phyloP scores from a whole-genome alignment of 1,140 invertebrate genomes.

The Drosophila tropicalis region DNA sequence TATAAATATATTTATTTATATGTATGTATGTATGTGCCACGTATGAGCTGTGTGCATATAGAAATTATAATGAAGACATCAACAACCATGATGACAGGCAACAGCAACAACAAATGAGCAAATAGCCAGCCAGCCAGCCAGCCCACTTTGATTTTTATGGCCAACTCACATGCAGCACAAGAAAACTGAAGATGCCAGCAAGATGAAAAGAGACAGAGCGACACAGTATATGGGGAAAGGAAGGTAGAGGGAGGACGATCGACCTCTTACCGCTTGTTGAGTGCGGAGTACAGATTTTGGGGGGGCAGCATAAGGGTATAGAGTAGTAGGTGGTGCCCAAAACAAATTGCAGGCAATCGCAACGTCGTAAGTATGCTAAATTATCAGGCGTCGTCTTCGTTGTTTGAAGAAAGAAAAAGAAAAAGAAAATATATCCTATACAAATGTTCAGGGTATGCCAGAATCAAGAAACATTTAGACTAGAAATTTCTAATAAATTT shows the following conservation, averaged over 20 bases:
- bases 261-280: slow-evolving; percentile 62
- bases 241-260: slow-evolving; percentile 33
- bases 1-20: slow-evolving; percentile 16
- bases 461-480: background rate
- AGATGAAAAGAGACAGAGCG: background rate
- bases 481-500: too few relatives aligned
- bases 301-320: slow-evolving; percentile 10
- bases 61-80: slow-evolving; percentile 80
- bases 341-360: slow-evolving; percentile 78
- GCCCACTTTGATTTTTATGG: slow-evolving; percentile 80
- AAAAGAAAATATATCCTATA: slow-evolving; percentile 28
- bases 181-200: slow-evolving; percentile 22
- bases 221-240: background rate
- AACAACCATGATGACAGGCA: slow-evolving; percentile 48
- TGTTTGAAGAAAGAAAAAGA: slow-evolving; percentile 19
- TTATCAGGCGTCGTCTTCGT: slow-evolving; percentile 69
- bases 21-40: slow-evolving; percentile 29
- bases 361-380: slow-evolving; percentile 77
- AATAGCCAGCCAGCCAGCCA: slow-evolving; percentile 77
- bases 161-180: slow-evolving; percentile 51
- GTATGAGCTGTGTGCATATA: slow-evolving; percentile 57
- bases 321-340: slow-evolving; percentile 77
- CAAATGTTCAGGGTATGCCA: background rate
- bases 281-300: slow-evolving; percentile 27
- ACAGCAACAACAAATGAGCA: slow-evolving; percentile 59